Evolutionary conservation across 2,797 vertebrate species (phyloP).

Genomic region (Potorous gilbertii): DNA sequence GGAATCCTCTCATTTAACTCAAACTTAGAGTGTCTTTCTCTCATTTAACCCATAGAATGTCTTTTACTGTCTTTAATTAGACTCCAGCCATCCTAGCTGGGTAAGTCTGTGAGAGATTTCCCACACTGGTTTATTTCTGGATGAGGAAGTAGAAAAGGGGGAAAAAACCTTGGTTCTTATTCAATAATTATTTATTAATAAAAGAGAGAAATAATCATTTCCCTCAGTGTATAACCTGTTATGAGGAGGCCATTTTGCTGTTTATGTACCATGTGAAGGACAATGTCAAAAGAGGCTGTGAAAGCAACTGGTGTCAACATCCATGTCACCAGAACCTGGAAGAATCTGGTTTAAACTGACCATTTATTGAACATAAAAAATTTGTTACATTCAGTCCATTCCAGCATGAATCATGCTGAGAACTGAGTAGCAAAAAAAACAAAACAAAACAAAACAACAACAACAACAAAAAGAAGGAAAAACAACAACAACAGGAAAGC

Average conservation of each 20-base stretch:
- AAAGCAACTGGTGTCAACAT: neutral
- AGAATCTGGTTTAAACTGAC: neutral
- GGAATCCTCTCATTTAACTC: neutral
- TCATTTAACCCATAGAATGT: neutral
- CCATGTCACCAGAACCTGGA: neutral
- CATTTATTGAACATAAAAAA: neutral
- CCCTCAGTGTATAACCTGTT: neutral
- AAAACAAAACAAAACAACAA: too few species aligned
- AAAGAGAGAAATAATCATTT: neutral
- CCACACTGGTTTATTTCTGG: neutral
- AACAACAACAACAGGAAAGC: neutral
- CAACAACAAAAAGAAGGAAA: too few species aligned
- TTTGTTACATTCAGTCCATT: neutral
- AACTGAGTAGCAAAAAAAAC: neutral
- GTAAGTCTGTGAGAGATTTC: neutral
- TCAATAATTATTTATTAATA: neutral
- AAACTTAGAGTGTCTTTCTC: neutral
- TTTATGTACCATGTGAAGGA: neutral
- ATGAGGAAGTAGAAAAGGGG: neutral
- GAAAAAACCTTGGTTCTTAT: neutral
- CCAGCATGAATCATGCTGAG: neutral
- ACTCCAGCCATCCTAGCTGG: neutral
- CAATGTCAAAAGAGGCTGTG: neutral
- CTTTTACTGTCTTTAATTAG: neutral
- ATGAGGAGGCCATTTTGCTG: slow-evolving; percentile 1